Conservation (phyloP, 2,797 vertebrate genomes). For the Miichthys miiuy region DNA sequence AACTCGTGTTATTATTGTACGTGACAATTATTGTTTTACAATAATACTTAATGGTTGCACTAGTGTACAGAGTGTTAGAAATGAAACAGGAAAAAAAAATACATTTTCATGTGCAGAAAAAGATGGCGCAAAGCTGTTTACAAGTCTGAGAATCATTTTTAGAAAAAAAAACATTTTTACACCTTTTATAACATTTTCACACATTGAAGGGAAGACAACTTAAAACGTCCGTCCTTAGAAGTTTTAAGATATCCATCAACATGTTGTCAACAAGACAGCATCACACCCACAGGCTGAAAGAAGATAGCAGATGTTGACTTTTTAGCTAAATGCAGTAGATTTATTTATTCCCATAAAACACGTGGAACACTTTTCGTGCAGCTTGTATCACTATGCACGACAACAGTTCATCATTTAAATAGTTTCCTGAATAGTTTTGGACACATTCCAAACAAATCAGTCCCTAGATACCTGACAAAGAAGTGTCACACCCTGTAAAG, state of each 20-base stretch:
- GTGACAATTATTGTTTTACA: background rate
- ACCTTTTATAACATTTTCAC: conserved; percentile 28
- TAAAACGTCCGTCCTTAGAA: conserved; percentile 1
- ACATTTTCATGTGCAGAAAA: background rate
- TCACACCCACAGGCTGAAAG: conserved; percentile 3
- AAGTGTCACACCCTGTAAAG: conserved; percentile 33
- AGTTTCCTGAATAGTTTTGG: conserved; percentile 16
- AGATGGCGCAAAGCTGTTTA: background rate
- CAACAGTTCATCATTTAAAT: conserved; percentile 9
- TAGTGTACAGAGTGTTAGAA: background rate
- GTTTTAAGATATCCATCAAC: conserved; percentile 21
- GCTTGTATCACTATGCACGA: background rate
- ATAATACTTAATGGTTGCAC: background rate
- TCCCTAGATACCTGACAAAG: conserved; percentile 7
- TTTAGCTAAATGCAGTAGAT: background rate
- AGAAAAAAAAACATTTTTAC: conserved; percentile 16
- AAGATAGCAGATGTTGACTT: conserved; percentile 4
- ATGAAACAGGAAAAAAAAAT: background rate
- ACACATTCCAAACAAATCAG: conserved; percentile 28
- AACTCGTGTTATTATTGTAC: background rate
- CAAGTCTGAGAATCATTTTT: conserved; percentile 11
- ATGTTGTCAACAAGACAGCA: conserved; percentile 19
- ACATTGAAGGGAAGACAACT: conserved; percentile 6
- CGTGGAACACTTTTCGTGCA: background rate
- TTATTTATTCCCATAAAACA: conserved; percentile 16